Percentiles rank a stretch among this genome's conserved stretches.
Evolutionary conservation across 1,140 invertebrate species (phyloP).

Genomic region (Trichomalopsis sarcophagae): DNA sequence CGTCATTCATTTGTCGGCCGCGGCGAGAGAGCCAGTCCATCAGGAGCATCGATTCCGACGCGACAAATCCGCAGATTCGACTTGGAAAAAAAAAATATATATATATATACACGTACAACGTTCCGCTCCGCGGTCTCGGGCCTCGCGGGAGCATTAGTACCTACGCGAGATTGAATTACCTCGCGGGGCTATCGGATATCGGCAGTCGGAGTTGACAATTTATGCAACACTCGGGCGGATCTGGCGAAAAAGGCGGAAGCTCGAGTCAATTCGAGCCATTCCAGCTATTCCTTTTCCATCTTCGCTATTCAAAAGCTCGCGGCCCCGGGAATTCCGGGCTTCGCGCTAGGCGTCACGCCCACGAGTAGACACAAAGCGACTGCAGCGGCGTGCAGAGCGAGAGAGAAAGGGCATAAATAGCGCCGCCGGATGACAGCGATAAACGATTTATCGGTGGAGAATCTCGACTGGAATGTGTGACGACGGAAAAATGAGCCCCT

Average conservation of each 20-base stretch:
- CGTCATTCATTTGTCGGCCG: slow-evolving; percentile 38
- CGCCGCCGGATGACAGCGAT: slow-evolving; percentile 19
- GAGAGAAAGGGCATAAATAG: slow-evolving; percentile 40
- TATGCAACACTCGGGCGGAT: too few species aligned
- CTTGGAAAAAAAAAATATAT: too few species aligned
- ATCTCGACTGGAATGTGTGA: slow-evolving; percentile 32
- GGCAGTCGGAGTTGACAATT: too few species aligned
- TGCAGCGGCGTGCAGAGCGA: background rate
- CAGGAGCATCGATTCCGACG: slow-evolving; percentile 10
- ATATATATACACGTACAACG: background rate
- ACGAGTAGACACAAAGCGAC: background rate
- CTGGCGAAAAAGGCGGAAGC: background rate
- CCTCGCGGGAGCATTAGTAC: too few species aligned
- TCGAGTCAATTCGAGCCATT: background rate
- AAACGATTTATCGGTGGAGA: slow-evolving; percentile 43
- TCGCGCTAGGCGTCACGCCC: background rate
- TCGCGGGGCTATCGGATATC: too few species aligned
- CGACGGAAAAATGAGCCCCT: slow-evolving; percentile 41
- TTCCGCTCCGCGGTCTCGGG: too few species aligned
- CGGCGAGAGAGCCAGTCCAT: slow-evolving; percentile 11
- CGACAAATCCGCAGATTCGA: slow-evolving; percentile 18
- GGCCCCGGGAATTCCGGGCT: background rate
- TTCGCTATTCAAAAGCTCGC: background rate
- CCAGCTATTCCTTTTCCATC: slow-evolving; percentile 4
- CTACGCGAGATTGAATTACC: too few species aligned